Evolutionary conservation across 2,113 vertebrate genomes (phyloP), one percentile per base, ranked within the genome.

Genomic region (Sinocyclocheilus anophthalmus): DNA sequence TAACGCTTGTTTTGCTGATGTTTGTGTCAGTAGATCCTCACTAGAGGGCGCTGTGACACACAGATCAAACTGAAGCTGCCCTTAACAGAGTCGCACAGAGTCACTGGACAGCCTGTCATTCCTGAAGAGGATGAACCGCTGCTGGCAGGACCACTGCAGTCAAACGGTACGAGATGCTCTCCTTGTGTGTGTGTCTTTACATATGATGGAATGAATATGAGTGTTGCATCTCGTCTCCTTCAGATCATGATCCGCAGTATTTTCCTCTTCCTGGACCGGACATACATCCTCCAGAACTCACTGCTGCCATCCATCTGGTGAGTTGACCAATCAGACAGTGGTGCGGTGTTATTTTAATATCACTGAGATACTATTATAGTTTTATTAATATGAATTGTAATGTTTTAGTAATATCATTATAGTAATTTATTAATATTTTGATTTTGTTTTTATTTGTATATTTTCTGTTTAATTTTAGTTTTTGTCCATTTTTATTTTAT

Each of bases 191-290:
- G 48, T 26, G 6, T 42, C 42, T 42, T 42, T 8, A 39, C 7
- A 70, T 14, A 4, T 5, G 53, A 55, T 18, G 53, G 18, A 1
- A 55, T 55, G 53, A 55, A 55, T 5, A 1, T 16, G 50, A 16
- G 50, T 33, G 14, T 69, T 69, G 13, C 13, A 5, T 24, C 3
- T 77, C 18, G 11, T 30, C 61, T 88, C 84, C 87, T 88, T 67
- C 95, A 99, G 98, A 99, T 99, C 90, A 99, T 99, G 98, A 99
- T 99, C 91, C 97, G 98, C 92, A 98, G 98, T 95, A 99, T 99
- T 94, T 99, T 99, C 94, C 94, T 99, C 90, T 99, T 99, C 95
- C 94, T 99, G 97, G 98, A 99, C 94, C 96, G 98, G 92, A 99
- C 98, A 77, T 99, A 99, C 0, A 97, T 99, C 90, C 96, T 99